phyloP scores from a whole-genome alignment of 1,140 invertebrate genomes.

The Radopholus similis region DNA sequence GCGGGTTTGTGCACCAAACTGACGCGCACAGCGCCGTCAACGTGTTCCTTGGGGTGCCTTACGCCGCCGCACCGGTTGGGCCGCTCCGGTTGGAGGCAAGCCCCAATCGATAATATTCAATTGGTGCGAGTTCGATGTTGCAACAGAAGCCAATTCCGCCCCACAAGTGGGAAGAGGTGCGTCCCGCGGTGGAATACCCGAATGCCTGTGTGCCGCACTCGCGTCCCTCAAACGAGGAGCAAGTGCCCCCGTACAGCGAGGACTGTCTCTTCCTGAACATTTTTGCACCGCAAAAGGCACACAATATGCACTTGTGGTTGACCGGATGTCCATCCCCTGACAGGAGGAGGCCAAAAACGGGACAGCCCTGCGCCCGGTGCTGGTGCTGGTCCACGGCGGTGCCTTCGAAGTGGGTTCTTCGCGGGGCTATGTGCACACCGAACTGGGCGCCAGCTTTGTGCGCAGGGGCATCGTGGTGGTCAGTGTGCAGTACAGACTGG shows the following conservation, averaged over 20 bases:
- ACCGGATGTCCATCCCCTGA: constrained; percentile 3
- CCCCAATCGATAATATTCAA: neutral
- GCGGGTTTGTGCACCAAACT: constrained; percentile 8
- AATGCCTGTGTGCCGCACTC: constrained; percentile 32
- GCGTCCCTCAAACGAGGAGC: neutral
- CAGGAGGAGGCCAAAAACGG: neutral
- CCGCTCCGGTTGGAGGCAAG: constrained; percentile 17
- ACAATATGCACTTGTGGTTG: neutral
- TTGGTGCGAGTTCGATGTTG: neutral
- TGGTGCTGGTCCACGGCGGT: constrained; percentile 54
- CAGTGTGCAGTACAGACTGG: constrained; percentile 36
- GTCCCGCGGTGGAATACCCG: constrained; percentile 5
- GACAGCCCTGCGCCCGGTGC: constrained; percentile 33
- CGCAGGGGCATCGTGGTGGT: constrained; percentile 22
- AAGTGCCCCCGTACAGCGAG: neutral
- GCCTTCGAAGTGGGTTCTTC: constrained; percentile 25
- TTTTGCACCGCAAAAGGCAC: constrained; percentile 19
- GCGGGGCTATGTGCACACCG: neutral
- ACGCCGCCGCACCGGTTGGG: constrained; percentile 9
- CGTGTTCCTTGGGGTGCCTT: constrained; percentile 21
- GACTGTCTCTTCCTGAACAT: constrained; percentile 42
- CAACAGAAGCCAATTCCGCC: constrained; percentile 33
- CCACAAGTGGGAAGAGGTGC: constrained; percentile 26
- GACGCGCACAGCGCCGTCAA: neutral
- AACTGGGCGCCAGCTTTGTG: constrained; percentile 15